Percentiles rank a stretch among this genome's conserved stretches.
These are phyloP conservation scores for Corvus cornix DNA, from an alignment of 2,113 vertebrate species.

Conservation along the genomic window DNA sequence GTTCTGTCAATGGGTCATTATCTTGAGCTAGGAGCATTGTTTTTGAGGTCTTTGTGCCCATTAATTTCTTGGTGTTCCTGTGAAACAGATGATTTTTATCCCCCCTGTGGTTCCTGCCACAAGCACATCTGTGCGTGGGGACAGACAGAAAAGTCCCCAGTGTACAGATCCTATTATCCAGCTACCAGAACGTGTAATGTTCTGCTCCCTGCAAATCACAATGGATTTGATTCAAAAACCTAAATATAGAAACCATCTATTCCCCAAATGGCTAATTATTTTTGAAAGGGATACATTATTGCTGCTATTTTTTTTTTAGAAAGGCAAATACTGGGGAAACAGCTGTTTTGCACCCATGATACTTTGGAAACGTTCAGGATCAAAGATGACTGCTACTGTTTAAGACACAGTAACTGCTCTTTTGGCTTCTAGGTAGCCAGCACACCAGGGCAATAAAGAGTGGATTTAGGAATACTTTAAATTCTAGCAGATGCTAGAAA, in stretches of 20 bases:
- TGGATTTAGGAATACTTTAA: not conserved
- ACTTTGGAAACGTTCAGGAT: not conserved
- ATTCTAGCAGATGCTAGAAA: not conserved
- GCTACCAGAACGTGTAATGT: conserved; percentile 38
- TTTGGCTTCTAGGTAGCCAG: not conserved
- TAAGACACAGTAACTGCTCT: not conserved
- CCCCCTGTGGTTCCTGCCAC: not conserved
- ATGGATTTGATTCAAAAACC: conserved; percentile 11
- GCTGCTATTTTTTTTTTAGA: not conserved
- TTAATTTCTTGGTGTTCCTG: not conserved
- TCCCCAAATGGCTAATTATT: conserved; percentile 49
- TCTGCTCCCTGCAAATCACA: conserved; percentile 43
- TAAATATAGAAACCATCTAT: conserved; percentile 48
- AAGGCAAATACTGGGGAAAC: not conserved
- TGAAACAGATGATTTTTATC: conserved; percentile 46
- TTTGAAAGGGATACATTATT: conserved; percentile 21
- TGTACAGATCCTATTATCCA: conserved; percentile 29
- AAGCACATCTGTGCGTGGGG: conserved; percentile 26
- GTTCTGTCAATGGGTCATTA: conserved; percentile 12
- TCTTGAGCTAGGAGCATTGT: conserved; percentile 1
- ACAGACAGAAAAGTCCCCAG: conserved; percentile 36
- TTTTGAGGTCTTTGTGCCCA: conserved; percentile 17
- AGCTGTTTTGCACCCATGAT: not conserved
- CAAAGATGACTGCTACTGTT: not conserved
- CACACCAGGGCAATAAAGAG: not conserved